Evolutionary conservation across 2,888 invertebrate species (phyloP).

Genomic region (Noctua comes): DNA sequence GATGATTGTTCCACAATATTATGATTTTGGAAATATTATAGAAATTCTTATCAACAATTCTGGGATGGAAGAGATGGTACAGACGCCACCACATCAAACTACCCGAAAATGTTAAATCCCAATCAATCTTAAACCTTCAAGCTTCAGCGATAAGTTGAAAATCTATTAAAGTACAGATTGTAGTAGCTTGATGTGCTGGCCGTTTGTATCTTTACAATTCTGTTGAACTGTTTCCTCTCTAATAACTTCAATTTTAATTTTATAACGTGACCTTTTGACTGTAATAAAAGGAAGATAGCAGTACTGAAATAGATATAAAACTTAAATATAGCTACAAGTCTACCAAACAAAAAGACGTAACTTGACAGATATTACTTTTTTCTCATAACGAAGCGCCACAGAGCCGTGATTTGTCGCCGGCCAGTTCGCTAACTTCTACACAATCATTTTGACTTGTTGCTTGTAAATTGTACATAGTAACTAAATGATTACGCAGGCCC

Average conservation of each 20-base stretch:
- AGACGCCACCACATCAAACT: no score
- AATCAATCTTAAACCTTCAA: no score
- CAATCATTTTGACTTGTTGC: slow-evolving; percentile 66
- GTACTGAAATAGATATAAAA: slow-evolving; percentile 11
- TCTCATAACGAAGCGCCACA: slow-evolving; percentile 41
- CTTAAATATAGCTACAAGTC: slow-evolving; percentile 1
- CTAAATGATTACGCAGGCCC: slow-evolving; percentile 6
- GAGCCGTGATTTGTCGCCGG: slow-evolving; percentile 48
- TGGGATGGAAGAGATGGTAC: background rate
- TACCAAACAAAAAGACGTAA: slow-evolving; percentile 24
- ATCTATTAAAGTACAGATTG: no score
- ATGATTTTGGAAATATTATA: background rate
- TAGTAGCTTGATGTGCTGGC: no score
- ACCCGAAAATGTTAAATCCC: no score
- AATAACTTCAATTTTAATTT: slow-evolving; percentile 23
- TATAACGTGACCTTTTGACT: background rate
- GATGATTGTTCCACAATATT: background rate
- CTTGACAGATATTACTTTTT: slow-evolving; percentile 57
- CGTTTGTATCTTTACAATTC: no score
- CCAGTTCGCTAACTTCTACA: slow-evolving; percentile 45
- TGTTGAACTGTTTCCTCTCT: background rate
- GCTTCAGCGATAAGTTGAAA: no score
- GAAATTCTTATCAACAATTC: background rate
- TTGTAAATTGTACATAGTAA: slow-evolving; percentile 36
- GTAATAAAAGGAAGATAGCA: slow-evolving; percentile 34